These are phyloP conservation scores for Mycteria americana DNA, from an alignment of 2,797 vertebrate species.

Conservation along the genomic window DNA sequence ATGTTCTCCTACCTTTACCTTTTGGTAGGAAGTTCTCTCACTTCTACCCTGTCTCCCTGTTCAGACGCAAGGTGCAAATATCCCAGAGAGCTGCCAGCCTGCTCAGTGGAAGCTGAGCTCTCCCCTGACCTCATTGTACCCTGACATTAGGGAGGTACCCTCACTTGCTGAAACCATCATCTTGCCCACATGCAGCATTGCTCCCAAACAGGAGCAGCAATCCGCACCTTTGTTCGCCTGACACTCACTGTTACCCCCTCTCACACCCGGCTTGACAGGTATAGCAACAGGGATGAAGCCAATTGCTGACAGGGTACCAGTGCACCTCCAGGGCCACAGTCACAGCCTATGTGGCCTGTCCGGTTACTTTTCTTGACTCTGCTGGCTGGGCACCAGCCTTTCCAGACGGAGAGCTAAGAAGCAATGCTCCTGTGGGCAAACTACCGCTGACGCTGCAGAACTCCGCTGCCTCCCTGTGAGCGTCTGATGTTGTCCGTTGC, in stretches of 20 bases:
- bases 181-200: neutral
- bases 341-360: neutral
- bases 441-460: neutral
- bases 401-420: slow-evolving; percentile 22
- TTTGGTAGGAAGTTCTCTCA: neutral
- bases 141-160: neutral
- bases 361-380: neutral
- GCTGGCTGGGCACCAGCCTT: neutral
- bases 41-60: neutral
- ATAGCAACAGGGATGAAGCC: neutral
- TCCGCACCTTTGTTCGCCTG: neutral
- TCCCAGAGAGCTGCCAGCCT: neutral
- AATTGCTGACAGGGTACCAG: neutral
- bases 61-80: neutral
- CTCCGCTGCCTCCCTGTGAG: neutral
- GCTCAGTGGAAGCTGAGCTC: neutral
- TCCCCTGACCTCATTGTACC: neutral
- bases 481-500: neutral
- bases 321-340: neutral
- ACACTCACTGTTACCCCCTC: neutral
- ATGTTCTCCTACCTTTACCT: neutral
- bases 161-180: neutral
- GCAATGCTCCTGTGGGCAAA: neutral
- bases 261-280: neutral
- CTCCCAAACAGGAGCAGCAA: neutral